A percentile compares a stretch with the other conserved stretches of the same genome.
These are phyloP conservation scores for Panthera uncia DNA, from an alignment of 2,113 vertebrate species.

Conservation along the genomic window DNA sequence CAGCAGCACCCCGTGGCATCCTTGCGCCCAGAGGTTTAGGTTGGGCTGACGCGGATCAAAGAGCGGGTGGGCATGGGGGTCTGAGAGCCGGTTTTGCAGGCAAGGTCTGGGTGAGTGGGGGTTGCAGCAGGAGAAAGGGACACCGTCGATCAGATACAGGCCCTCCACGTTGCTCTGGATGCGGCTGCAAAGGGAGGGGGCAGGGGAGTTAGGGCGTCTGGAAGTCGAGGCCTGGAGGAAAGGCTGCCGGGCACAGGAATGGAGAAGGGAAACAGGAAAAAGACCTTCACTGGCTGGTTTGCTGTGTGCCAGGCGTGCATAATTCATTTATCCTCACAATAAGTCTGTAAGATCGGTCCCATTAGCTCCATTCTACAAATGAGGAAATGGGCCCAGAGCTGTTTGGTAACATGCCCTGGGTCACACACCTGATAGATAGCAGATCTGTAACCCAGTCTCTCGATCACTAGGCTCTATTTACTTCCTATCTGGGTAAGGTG, in stretches of 20 bases:
- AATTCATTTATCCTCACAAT: background rate
- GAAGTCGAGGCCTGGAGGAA: background rate
- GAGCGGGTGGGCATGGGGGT: conserved; percentile 61
- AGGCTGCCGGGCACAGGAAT: background rate
- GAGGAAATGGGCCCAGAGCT: background rate
- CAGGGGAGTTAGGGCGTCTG: background rate
- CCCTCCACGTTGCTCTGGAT: conserved; percentile 78
- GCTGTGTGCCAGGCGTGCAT: background rate
- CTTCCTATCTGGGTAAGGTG: background rate
- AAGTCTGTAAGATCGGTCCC: background rate
- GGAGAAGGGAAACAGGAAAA: background rate
- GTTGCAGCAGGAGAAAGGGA: conserved; percentile 79
- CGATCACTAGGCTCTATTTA: background rate
- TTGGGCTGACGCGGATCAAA: conserved; percentile 64
- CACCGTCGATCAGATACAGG: conserved; percentile 68
- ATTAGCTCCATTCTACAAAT: background rate
- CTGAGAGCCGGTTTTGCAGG: conserved; percentile 74
- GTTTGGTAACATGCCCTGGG: background rate
- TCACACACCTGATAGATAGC: background rate
- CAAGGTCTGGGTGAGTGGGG: conserved; percentile 75
- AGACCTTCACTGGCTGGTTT: background rate
- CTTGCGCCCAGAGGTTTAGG: conserved; percentile 75
- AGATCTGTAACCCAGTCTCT: background rate
- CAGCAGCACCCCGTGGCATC: conserved; percentile 65
- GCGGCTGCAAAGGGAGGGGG: conserved; percentile 52